Conservation (phyloP, 2,888 invertebrate species). For the Ptilodon capucinus region DNA sequence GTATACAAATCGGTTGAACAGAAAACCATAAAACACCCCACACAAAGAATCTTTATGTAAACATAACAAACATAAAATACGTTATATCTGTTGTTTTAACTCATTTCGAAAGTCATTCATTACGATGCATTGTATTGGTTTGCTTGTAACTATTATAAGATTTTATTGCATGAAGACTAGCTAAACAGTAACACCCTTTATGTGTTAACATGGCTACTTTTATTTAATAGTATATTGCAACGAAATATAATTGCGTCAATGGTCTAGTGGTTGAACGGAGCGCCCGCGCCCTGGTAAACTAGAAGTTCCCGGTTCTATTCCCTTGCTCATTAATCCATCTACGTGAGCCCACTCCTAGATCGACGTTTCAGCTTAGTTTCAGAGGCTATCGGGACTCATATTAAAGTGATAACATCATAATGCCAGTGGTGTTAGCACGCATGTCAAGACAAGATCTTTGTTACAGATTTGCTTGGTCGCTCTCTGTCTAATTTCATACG, state of each 20-base stretch:
- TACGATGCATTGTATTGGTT: constrained; percentile 58
- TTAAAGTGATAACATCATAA: too few relatives aligned
- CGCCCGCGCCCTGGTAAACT: too few relatives aligned
- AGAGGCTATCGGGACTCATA: too few relatives aligned
- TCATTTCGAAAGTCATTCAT: constrained; percentile 78
- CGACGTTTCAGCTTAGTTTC: too few relatives aligned
- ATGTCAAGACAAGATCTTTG: too few relatives aligned
- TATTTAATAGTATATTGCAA: not conserved
- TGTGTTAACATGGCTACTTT: not conserved
- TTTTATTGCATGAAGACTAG: constrained; percentile 38
- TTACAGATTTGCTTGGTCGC: too few relatives aligned
- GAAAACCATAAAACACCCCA: constrained; percentile 81
- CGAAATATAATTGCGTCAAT: constrained; percentile 15
- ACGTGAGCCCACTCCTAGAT: too few relatives aligned
- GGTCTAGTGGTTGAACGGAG: too few relatives aligned
- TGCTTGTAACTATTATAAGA: constrained; percentile 57
- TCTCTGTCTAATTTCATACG: too few relatives aligned
- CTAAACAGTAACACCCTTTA: constrained; percentile 12
- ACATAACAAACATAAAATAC: constrained; percentile 78
- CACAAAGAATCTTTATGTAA: constrained; percentile 82
- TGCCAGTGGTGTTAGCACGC: too few relatives aligned
- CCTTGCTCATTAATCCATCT: too few relatives aligned
- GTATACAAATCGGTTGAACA: constrained; percentile 81
- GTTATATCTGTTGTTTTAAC: constrained; percentile 80
- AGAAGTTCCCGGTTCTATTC: too few relatives aligned